Evolutionary conservation across 2,797 vertebrate species (phyloP), one percentile per base, ranked within the genome.

Genomic region (Botia kubotai): DNA sequence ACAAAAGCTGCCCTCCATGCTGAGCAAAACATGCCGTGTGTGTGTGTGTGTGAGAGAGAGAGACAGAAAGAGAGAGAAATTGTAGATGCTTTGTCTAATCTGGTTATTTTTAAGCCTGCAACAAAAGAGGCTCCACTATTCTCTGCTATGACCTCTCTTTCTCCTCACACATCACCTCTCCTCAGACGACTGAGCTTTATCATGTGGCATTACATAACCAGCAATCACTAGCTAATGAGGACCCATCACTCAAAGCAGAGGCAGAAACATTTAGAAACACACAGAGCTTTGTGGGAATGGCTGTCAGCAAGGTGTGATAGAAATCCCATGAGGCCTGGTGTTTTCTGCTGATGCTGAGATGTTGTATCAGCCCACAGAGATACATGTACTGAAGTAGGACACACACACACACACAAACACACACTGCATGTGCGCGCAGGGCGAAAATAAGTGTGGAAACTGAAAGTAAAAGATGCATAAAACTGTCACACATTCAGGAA

Each of bases 241-340:
- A 36, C 52, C 57, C 71, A 68, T 80, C 70, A 80, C 62, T 57
- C 78, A 57, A 62, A 80, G 58, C 69, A 72, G 69, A n/a, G 60
- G 33, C 48, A 55, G 14, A 72, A 79, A 73, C 78, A 80, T 73
- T 80, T 74, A 73, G 60, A 74, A 80, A 33, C 60, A 57, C 78
- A 58, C 62, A 39, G 11, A 10, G 63, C 63, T 66, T 33, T 73
- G 57, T 58, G 71, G n/a, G 17, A 80, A 66, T 5, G 62, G 62
- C 71, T 68, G 71, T 57, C 78, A 80, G 62, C 53, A 19, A 68
- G 71, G 78, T 74, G 71, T 80, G 78, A 74, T 74, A 62, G 78
- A 68, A 80, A 80, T 74, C 71, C 77, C 78, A 80, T 3, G 10
- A 80, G 78, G 16, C 21, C 8, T 74, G 0, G 0, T 55, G 71